phyloP scores from a whole-genome alignment of 1,140 invertebrate genomes.

The Asbolus verrucosus region DNA sequence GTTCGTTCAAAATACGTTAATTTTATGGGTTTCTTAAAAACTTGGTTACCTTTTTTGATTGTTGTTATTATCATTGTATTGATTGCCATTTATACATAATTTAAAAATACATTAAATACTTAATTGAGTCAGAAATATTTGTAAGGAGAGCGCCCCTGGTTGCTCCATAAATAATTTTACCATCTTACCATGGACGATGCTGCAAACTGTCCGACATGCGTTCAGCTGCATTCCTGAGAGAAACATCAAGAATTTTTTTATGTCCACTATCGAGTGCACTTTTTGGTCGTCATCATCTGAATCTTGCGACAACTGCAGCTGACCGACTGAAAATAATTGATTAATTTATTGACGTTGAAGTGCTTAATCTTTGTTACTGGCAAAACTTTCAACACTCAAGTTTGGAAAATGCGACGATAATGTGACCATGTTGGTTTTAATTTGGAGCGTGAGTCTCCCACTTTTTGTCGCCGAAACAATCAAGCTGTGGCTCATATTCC shows the following conservation, averaged over 20 bases:
- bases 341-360: too few species aligned
- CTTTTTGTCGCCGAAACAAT: constrained; percentile 76
- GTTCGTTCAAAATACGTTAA: constrained; percentile 88
- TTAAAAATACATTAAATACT: constrained; percentile 51
- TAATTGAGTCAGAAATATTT: constrained; percentile 62
- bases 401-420: constrained; percentile 83
- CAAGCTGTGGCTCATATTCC: constrained; percentile 77
- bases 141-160: constrained; percentile 58
- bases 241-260: constrained; percentile 64
- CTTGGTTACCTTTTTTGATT: constrained; percentile 89
- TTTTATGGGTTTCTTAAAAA: constrained; percentile 82
- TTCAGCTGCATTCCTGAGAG: constrained; percentile 63
- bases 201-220: constrained; percentile 60
- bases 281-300: constrained; percentile 46
- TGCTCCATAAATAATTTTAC: constrained; percentile 63
- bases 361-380: too few species aligned
- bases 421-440: constrained; percentile 80
- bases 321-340: constrained; percentile 50
- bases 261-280: constrained; percentile 60
- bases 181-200: constrained; percentile 64
- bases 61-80: constrained; percentile 62
- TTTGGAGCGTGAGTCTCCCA: constrained; percentile 78
- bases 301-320: constrained; percentile 42
- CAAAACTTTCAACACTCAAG: constrained; percentile 70
- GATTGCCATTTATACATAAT: constrained; percentile 2